A percentile compares a stretch with the other conserved stretches of the same genome.
phyloP scores from a whole-genome alignment of 2,888 invertebrate genomes.

The Lithosia quadra region DNA sequence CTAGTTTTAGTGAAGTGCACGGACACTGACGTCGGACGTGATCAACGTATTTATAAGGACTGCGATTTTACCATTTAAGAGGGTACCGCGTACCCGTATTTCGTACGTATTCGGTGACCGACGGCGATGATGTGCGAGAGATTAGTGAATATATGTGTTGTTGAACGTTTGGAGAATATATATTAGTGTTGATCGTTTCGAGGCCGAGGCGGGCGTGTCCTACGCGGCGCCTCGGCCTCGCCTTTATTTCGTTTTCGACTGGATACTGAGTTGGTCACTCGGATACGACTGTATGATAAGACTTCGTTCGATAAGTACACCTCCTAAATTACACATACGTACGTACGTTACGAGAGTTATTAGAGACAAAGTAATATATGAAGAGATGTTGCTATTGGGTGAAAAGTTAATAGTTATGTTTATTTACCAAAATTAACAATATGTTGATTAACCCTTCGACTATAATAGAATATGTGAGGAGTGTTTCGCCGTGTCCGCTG shows the following conservation, averaged over 20 bases:
- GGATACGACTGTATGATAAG: constrained; percentile 78
- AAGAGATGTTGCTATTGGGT: constrained; percentile 83
- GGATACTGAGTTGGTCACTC: constrained; percentile 82
- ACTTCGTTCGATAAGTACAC: constrained; percentile 78
- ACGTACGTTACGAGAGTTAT: constrained; percentile 81
- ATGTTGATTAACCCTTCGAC: constrained; percentile 73
- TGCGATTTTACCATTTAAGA: constrained; percentile 60
- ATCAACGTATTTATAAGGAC: constrained; percentile 61
- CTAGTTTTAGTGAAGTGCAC: constrained; percentile 85
- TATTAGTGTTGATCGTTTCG: constrained; percentile 81
- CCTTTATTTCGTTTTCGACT: constrained; percentile 74
- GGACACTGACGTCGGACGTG: constrained; percentile 75
- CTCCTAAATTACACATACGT: constrained; percentile 72
- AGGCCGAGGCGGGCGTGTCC: constrained; percentile 55
- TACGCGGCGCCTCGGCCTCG: constrained; percentile 58
- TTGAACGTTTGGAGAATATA: constrained; percentile 85
- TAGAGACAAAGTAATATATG: constrained; percentile 83
- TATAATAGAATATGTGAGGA: constrained; percentile 59
- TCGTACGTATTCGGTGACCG: constrained; percentile 80
- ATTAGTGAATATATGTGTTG: constrained; percentile 87
- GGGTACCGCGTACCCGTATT: constrained; percentile 54
- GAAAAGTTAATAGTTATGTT: constrained; percentile 80
- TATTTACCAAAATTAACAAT: constrained; percentile 83
- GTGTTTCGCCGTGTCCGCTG: constrained; percentile 55
- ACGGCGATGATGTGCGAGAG: constrained; percentile 73